Conservation (phyloP, 2,113 vertebrate genomes). For the Oophaga pumilio region DNA sequence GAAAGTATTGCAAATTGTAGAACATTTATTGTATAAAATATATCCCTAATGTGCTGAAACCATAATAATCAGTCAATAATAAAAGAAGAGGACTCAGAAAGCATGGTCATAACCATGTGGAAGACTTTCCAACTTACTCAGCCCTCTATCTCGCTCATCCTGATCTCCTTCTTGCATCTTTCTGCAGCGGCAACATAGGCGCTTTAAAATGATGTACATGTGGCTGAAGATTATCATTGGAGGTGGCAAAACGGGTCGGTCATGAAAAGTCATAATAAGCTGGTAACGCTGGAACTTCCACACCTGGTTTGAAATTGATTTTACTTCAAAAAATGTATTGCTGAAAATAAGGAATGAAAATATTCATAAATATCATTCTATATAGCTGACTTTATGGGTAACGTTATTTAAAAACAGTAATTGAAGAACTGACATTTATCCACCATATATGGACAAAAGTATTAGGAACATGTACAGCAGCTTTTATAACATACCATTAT, state of each 20-base stretch:
- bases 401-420: background rate
- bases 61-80: background rate
- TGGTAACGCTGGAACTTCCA: constrained; percentile 99
- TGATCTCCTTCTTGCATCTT: constrained; percentile 82
- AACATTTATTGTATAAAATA: too few relatives aligned
- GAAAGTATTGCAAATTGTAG: too few relatives aligned
- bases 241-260: constrained; percentile 92
- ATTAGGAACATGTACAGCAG: too few relatives aligned
- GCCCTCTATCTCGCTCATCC: constrained; percentile 90
- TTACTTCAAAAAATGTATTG: constrained; percentile 98
- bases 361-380: background rate
- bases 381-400: background rate
- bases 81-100: background rate
- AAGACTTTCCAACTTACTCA: constrained; percentile 78
- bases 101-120: background rate
- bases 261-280: constrained; percentile 97
- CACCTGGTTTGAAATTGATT: constrained; percentile 98
- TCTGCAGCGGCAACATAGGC: constrained; percentile 79
- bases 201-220: constrained; percentile 84
- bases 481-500: too few relatives aligned
- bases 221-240: constrained; percentile 96
- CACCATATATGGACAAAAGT: too few relatives aligned
- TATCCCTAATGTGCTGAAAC: background rate
- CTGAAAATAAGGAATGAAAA: constrained; percentile 66
- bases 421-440: background rate